Percentiles rank a stretch among this genome's conserved stretches.
Conservation (phyloP, 2,113 vertebrate genomes). For the Climacteris rufus region DNA sequence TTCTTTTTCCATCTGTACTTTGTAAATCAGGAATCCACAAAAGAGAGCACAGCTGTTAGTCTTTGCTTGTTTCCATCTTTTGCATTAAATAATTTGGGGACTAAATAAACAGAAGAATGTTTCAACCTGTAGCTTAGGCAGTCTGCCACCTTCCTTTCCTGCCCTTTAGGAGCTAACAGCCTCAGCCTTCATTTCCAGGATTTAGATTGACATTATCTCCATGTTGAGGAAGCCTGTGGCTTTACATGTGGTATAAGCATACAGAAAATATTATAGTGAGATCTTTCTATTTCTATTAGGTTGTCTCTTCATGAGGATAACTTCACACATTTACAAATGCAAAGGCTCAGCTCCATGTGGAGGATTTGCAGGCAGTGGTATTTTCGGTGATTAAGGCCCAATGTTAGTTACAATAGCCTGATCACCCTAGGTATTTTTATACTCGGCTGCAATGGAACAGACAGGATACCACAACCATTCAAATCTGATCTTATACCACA, state of each 20-base stretch:
- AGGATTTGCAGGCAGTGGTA: not conserved
- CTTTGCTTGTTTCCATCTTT: not conserved
- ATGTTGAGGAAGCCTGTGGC: not conserved
- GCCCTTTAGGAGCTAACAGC: not conserved
- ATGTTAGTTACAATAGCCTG: not conserved
- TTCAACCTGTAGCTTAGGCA: not conserved
- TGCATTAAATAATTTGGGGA: not conserved
- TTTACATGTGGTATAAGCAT: not conserved
- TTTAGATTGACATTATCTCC: not conserved
- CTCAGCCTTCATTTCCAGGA: not conserved
- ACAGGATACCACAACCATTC: not conserved
- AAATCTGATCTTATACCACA: not conserved
- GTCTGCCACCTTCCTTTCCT: not conserved
- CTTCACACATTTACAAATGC: not conserved
- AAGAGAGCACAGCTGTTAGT: not conserved
- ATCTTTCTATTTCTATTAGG: not conserved
- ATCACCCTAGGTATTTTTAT: accelerated
- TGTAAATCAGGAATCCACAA: not conserved
- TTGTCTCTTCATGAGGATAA: not conserved
- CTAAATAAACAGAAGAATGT: not conserved
- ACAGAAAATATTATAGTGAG: not conserved
- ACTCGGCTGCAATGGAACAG: accelerated
- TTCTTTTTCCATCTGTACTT: not conserved
- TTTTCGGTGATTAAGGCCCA: not conserved
- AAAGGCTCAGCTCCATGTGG: not conserved